Evolutionary conservation across 2,888 invertebrate genomes (phyloP).

Genomic region (Papilio elwesi): DNA sequence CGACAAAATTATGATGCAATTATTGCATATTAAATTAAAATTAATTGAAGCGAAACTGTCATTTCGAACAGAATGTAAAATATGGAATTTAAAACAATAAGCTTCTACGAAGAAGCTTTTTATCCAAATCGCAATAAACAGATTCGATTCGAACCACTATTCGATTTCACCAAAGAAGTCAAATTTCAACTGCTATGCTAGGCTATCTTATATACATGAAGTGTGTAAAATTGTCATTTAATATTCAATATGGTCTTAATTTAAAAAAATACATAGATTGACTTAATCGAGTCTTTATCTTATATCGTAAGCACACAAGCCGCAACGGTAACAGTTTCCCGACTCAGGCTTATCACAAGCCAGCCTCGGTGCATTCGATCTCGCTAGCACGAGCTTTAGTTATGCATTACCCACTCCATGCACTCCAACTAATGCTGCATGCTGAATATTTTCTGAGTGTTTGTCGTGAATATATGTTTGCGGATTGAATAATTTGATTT

Average conservation of each 20-base stretch:
- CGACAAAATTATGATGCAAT: neutral
- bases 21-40: neutral
- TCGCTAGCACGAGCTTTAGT: slow-evolving; percentile 7
- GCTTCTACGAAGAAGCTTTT: too few relatives aligned
- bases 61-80: neutral
- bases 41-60: neutral
- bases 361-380: neutral
- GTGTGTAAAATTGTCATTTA: too few relatives aligned
- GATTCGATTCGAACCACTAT: too few relatives aligned
- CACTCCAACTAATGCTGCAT: slow-evolving; percentile 4
- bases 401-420: slow-evolving; percentile 24
- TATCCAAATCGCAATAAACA: too few relatives aligned
- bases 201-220: too few relatives aligned
- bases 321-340: slow-evolving; percentile 1
- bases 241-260: too few relatives aligned
- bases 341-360: slow-evolving; percentile 12
- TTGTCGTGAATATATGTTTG: slow-evolving; percentile 6
- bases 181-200: too few relatives aligned
- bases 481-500: neutral
- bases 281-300: neutral
- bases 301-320: neutral
- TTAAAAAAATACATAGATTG: too few relatives aligned
- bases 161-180: too few relatives aligned
- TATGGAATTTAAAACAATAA: too few relatives aligned
- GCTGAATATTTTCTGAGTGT: neutral